phyloP scores from a whole-genome alignment of 2,113 vertebrate species.

The Daphoenositta chrysoptera region DNA sequence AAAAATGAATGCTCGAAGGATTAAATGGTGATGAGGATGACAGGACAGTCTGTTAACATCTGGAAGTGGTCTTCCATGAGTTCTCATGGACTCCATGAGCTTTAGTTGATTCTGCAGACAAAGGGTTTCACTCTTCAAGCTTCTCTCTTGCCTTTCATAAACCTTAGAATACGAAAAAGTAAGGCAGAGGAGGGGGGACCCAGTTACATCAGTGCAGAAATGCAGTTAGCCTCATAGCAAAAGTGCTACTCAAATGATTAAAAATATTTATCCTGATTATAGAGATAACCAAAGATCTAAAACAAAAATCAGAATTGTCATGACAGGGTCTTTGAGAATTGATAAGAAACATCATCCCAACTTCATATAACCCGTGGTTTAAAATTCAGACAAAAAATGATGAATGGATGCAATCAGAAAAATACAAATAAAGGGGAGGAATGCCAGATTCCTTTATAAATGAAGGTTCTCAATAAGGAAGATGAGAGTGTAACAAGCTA shows the following conservation, averaged over 20 bases:
- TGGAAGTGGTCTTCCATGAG: background rate
- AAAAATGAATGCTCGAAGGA: background rate
- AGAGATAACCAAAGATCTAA: background rate
- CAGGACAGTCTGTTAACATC: background rate
- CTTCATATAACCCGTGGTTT: background rate
- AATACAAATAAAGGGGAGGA: background rate
- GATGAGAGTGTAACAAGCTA: background rate
- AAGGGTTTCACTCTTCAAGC: background rate
- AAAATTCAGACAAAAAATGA: background rate
- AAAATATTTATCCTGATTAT: background rate
- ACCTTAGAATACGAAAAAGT: background rate
- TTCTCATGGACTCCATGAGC: background rate
- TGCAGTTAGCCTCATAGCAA: background rate
- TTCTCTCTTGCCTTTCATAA: background rate
- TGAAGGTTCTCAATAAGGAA: background rate
- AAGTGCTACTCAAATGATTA: background rate
- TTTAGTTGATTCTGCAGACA: background rate
- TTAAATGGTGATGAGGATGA: background rate
- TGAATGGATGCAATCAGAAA: background rate
- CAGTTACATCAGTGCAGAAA: background rate
- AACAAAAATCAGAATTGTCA: constrained; percentile 4
- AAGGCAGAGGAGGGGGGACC: background rate
- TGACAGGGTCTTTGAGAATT: background rate
- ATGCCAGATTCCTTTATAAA: background rate
- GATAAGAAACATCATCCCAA: background rate